Conservation (phyloP, 1,140 invertebrate species). For the Leguminivora glycinivorella region DNA sequence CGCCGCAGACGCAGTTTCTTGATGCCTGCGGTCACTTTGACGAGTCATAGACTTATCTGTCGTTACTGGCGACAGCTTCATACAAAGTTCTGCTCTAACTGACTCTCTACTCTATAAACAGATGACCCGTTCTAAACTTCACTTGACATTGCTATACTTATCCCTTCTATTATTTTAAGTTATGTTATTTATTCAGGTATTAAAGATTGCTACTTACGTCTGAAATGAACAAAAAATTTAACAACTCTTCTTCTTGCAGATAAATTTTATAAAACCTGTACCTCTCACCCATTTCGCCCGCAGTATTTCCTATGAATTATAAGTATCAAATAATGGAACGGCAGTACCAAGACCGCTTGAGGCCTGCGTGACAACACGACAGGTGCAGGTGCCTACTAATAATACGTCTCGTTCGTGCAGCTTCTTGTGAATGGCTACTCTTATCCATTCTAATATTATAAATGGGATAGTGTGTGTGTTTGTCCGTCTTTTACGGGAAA, state of each 20-base stretch:
- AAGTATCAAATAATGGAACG: constrained; percentile 19
- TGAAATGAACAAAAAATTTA: too few species aligned
- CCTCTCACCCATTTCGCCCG: constrained; percentile 39
- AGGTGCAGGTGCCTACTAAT: constrained; percentile 46
- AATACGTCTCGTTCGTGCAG: constrained; percentile 16
- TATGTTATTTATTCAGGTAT: too few species aligned
- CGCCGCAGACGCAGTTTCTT: constrained; percentile 54
- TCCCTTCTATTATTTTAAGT: neutral
- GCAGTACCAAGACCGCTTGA: constrained; percentile 27
- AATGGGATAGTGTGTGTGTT: neutral
- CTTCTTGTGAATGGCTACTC: constrained; percentile 24
- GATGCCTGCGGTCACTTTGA: constrained; percentile 52
- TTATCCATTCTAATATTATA: neutral
- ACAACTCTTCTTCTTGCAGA: neutral
- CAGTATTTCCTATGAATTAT: neutral
- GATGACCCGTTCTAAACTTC: neutral
- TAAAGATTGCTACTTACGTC: too few species aligned
- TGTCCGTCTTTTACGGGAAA: too few species aligned
- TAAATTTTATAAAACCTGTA: neutral
- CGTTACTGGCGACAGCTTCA: neutral
- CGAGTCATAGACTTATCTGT: neutral
- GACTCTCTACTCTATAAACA: too few species aligned
- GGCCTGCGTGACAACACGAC: constrained; percentile 48
- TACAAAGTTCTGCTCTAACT: neutral
- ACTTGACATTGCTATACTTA: too few species aligned